Percentiles rank a stretch among this genome's conserved stretches.
These are phyloP conservation scores for Heliconius hermathena DNA, from an alignment of 1,140 invertebrate genomes.

Conservation along the genomic window DNA sequence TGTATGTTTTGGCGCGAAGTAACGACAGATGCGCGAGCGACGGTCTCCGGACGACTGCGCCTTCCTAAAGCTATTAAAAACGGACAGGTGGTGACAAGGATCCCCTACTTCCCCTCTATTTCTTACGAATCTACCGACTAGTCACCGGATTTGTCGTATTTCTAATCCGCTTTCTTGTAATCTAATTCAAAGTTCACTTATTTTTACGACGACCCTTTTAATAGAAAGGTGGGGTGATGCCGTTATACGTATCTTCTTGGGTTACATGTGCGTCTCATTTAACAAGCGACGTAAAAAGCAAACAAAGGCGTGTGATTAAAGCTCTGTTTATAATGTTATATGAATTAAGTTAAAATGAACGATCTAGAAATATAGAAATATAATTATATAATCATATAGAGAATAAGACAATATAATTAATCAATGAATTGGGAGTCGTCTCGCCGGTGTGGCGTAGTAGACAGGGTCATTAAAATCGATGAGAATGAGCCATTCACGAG, in stretches of 20 bases:
- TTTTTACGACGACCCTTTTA: slow-evolving; percentile 40
- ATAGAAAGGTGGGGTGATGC: slow-evolving; percentile 29
- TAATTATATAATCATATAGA: neutral
- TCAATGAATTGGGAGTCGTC: slow-evolving; percentile 37
- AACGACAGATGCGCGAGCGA: slow-evolving; percentile 68
- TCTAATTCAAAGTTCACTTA: slow-evolving; percentile 38
- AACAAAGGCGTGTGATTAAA: slow-evolving; percentile 2
- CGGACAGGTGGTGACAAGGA: slow-evolving; percentile 75
- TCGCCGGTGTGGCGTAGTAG: slow-evolving; percentile 28
- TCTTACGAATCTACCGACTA: slow-evolving; percentile 40
- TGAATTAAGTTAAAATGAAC: neutral
- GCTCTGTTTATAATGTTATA: neutral
- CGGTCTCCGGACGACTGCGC: slow-evolving; percentile 61
- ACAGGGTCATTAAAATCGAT: slow-evolving; percentile 51
- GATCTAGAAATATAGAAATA: neutral
- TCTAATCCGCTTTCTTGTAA: slow-evolving; percentile 29
- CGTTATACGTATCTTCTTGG: slow-evolving; percentile 33
- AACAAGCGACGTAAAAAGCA: slow-evolving; percentile 12
- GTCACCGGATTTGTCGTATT: slow-evolving; percentile 45
- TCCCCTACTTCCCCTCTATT: slow-evolving; percentile 66
- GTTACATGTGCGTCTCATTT: slow-evolving; percentile 33
- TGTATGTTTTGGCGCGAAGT: slow-evolving; percentile 61
- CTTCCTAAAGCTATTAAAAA: slow-evolving; percentile 72
- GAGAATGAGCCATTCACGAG: slow-evolving; percentile 47
- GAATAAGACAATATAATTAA: slow-evolving; percentile 18